These are phyloP conservation scores for Mylabris sibirica DNA, from an alignment of 2,888 invertebrate species.

Conservation along the genomic window DNA sequence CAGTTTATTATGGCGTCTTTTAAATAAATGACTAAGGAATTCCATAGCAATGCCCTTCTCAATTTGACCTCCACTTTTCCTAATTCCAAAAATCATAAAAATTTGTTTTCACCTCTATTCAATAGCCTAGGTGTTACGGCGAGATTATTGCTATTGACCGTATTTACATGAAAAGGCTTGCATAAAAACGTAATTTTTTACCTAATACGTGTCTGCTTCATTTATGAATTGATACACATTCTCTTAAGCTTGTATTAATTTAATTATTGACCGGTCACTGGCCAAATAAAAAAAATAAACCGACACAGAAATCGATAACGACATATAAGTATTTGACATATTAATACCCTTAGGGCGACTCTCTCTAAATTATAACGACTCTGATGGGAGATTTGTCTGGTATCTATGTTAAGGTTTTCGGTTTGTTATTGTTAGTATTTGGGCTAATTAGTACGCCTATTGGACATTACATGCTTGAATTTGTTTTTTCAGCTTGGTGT, in stretches of 20 bases:
- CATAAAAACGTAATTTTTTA: not conserved
- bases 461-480: no score
- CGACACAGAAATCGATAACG: not conserved
- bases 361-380: not conserved
- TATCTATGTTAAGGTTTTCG: slow-evolving; percentile 4
- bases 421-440: not conserved
- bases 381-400: not conserved
- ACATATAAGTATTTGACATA: not conserved
- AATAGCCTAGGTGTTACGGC: no score
- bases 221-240: not conserved
- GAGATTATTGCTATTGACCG: no score
- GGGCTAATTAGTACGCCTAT: not conserved
- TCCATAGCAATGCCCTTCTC: no score
- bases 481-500: no score
- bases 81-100: no score
- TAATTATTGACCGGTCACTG: not conserved
- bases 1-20: no score
- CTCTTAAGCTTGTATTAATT: not conserved
- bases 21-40: no score
- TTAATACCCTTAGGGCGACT: not conserved
- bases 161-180: no score
- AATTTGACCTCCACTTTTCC: no score
- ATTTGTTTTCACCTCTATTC: no score
- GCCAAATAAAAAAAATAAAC: not conserved
- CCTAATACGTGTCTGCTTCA: not conserved